Percentiles rank a stretch among this genome's conserved stretches.
phyloP scores from a whole-genome alignment of 2,888 invertebrate genomes.

The Nephrotoma guestfalica region DNA sequence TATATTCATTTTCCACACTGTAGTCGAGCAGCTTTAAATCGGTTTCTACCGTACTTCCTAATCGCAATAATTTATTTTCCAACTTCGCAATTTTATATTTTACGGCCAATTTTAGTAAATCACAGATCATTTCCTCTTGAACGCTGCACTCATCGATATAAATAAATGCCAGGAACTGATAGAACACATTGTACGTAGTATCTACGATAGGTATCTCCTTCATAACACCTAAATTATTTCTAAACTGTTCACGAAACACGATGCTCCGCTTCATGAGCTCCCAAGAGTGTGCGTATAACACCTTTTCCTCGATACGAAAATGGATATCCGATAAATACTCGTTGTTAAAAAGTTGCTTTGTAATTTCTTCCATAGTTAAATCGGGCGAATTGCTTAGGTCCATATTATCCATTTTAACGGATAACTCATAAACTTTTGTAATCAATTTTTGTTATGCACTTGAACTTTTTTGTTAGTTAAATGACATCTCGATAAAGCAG shows the following conservation, averaged over 20 bases:
- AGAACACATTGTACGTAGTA: background rate
- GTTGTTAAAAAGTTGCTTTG: background rate
- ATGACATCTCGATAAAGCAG: too few relatives aligned
- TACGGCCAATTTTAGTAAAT: background rate
- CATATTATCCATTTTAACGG: background rate
- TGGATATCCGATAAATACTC: background rate
- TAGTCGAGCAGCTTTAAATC: too few relatives aligned
- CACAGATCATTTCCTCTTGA: background rate
- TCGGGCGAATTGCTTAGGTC: background rate
- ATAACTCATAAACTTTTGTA: too few relatives aligned
- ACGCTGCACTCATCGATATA: background rate
- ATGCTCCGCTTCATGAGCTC: background rate
- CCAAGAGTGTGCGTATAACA: background rate
- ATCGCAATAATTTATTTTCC: background rate
- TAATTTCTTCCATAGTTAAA: background rate
- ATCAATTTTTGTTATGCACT: too few relatives aligned
- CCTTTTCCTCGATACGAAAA: background rate
- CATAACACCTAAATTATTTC: background rate
- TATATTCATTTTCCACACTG: too few relatives aligned
- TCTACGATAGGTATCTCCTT: background rate
- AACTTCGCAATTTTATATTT: background rate
- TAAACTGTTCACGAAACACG: background rate
- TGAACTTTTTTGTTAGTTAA: too few relatives aligned
- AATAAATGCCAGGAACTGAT: background rate
- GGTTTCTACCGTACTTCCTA: too few relatives aligned